Base-by-base conservation (phyloP, 2,113 vertebrate genomes). In the Dicentrarchus labrax region DNA sequence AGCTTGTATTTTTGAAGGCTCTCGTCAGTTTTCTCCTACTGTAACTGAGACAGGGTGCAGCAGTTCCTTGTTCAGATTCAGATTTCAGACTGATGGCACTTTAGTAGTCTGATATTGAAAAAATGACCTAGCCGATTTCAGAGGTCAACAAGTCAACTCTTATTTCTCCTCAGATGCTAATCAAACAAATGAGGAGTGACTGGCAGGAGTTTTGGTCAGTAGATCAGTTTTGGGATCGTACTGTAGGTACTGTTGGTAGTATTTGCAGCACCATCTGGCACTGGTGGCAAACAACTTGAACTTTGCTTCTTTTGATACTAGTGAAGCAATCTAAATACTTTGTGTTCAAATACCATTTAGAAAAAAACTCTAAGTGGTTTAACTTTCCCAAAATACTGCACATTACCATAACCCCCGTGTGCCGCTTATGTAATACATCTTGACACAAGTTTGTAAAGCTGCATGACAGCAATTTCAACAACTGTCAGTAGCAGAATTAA, bases 271-370 rank as follows among this genome's bases (percentile, higher is more conserved):
- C 13, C 6, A 43, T n/a, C 22, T 66, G 65, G 71, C 38, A 69
- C n/a, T 16, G 59, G 4, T 10, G 16, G 17, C 54, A 71, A 66
- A 21, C 17, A 39, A 79, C 22, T 67, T 59, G 72, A 66, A 78
- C 66, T 56, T 79, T 47, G 6, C 50, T 81, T 77, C 4, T 80
- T 77, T 51, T 70, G 9, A 75, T 57, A 68, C 22, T 4, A 24
- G 19, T 75, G 21, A 9, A 54, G 61, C 59, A 87, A 79, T 72
- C n/a, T 54, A 51, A 81, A 76, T 81, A 74, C 65, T 50, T 70
- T 70, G 9, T 77, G 24, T 59, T 87, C 48, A 78, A 80, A 84
- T 82, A 75, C 57, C 48, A 67, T 75, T 82, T 56, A 43, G n/a
- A 45, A 38, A 83, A 68, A 80, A 38, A 1, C 50, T 86, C 59